phyloP scores from a whole-genome alignment of 2,888 invertebrate genomes.

The Aphidius colemani region DNA sequence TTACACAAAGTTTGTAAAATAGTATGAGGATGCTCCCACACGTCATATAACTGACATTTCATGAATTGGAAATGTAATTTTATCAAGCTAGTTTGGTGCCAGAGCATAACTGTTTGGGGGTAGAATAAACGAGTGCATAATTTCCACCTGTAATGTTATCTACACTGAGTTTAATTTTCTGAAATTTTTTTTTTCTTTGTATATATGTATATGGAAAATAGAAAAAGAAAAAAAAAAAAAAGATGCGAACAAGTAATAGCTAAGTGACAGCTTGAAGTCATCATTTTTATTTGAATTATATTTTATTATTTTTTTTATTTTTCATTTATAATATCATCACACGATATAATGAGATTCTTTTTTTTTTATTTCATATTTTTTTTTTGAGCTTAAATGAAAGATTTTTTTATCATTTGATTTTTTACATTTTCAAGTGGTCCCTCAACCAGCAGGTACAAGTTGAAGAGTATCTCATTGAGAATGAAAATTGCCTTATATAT shows the following conservation, averaged over 20 bases:
- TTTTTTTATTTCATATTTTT: constrained; percentile 1
- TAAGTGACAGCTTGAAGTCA: constrained; percentile 9
- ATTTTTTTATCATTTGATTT: background rate
- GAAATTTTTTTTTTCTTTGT: no score
- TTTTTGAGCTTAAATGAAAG: background rate
- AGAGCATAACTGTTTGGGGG: constrained; percentile 50
- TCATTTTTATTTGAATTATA: no score
- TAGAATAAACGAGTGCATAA: constrained; percentile 55
- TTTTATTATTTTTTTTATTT: constrained; percentile 1
- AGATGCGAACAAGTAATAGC: constrained; percentile 15
- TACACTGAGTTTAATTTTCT: constrained; percentile 25
- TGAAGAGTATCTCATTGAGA: constrained; percentile 24
- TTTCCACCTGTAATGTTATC: constrained; percentile 31
- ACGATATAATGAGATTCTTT: background rate
- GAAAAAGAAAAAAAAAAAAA: constrained; percentile 6
- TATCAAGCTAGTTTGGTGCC: constrained; percentile 39
- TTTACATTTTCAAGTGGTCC: constrained; percentile 13
- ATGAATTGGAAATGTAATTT: constrained; percentile 60
- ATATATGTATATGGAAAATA: constrained; percentile 5
- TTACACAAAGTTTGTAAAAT: constrained; percentile 22
- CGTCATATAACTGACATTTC: constrained; percentile 56
- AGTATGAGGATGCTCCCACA: constrained; percentile 26
- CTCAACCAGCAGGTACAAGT: no score
- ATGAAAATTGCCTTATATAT: constrained; percentile 25
- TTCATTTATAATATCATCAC: background rate